phyloP scores from a whole-genome alignment of 2,113 vertebrate species.

The Jacana jacana region DNA sequence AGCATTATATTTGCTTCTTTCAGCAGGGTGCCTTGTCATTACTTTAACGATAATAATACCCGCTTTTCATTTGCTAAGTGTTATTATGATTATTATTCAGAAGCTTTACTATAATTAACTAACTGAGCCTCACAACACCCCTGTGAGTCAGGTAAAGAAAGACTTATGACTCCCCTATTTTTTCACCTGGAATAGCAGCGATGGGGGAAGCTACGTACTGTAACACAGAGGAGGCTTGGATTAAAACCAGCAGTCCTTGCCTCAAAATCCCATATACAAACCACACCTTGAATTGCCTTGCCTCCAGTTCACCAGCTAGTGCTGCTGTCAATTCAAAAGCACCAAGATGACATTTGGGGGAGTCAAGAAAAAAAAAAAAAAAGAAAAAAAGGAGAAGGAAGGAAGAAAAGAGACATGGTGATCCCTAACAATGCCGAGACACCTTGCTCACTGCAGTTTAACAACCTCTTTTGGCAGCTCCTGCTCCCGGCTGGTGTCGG shows the following conservation, averaged over 20 bases:
- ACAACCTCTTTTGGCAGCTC: conserved; percentile 28
- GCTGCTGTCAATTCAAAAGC: not conserved
- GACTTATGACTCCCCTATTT: not conserved
- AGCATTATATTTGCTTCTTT: conserved; percentile 52
- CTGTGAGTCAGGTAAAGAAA: conserved; percentile 24
- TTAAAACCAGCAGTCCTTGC: not conserved
- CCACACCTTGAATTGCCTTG: not conserved
- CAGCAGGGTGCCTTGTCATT: conserved; percentile 62
- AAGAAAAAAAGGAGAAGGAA: not conserved
- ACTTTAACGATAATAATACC: conserved; percentile 49
- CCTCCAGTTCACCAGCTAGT: not conserved
- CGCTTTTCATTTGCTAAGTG: conserved; percentile 60
- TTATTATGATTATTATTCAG: conserved; percentile 66
- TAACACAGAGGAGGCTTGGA: not conserved
- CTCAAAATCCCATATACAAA: not conserved
- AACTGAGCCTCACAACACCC: conserved; percentile 48
- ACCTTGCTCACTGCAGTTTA: conserved; percentile 7
- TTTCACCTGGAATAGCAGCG: not conserved
- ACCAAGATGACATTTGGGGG: not conserved
- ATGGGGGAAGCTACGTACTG: not conserved
- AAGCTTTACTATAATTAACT: conserved; percentile 65
- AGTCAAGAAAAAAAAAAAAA: not conserved
- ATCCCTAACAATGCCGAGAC: not conserved
- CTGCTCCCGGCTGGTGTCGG: not conserved
- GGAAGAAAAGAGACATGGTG: not conserved